These are phyloP conservation scores for Butorides virescens DNA, from an alignment of 2,113 vertebrate genomes.

Conservation along the genomic window DNA sequence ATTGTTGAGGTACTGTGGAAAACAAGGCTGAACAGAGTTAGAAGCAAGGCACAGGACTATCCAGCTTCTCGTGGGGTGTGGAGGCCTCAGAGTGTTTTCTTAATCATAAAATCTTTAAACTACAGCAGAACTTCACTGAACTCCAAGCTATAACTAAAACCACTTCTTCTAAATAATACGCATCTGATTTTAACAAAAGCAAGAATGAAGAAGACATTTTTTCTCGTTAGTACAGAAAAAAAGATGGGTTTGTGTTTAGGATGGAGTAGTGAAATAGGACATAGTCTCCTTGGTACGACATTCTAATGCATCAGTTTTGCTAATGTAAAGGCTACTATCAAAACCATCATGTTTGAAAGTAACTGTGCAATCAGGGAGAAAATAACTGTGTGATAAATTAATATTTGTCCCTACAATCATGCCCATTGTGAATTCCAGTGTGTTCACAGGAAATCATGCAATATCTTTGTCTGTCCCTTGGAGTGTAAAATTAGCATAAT, in stretches of 20 bases:
- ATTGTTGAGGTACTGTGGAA: background rate
- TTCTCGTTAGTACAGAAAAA: background rate
- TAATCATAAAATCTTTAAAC: background rate
- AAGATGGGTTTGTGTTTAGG: background rate
- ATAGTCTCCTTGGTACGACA: accelerated
- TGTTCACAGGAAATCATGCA: background rate
- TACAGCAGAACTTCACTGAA: background rate
- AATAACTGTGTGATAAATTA: background rate
- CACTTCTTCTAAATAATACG: background rate
- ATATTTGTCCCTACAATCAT: background rate
- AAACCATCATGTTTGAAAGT: background rate
- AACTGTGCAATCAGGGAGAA: background rate
- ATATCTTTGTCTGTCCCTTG: background rate
- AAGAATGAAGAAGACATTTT: background rate
- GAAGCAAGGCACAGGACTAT: background rate
- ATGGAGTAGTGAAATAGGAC: background rate
- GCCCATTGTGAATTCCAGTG: background rate
- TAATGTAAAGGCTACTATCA: background rate
- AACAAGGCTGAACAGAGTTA: background rate
- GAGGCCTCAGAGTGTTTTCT: background rate
- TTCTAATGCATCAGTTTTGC: background rate
- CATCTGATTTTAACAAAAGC: background rate
- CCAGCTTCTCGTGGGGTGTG: background rate
- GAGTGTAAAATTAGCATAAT: background rate
- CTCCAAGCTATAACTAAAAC: background rate